phyloP scores from a whole-genome alignment of 2,888 invertebrate species.

The Acleris emargana region DNA sequence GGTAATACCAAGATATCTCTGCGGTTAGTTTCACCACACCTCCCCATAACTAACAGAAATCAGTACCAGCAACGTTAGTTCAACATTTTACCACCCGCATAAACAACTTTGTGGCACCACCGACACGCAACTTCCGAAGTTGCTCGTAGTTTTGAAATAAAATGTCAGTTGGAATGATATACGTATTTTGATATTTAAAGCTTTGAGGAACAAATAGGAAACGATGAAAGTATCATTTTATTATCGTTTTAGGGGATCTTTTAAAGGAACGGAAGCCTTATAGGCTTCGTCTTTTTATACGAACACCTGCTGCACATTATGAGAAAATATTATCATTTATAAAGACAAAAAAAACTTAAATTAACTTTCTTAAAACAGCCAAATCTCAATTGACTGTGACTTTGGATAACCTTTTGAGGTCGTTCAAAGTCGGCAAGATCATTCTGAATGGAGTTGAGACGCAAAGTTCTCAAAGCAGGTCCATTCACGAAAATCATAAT shows the following conservation, averaged over 20 bases:
- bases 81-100: slow-evolving; percentile 29
- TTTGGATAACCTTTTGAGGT: slow-evolving; percentile 8
- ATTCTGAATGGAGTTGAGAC: slow-evolving; percentile 13
- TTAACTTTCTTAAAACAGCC: not conserved
- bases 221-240: slow-evolving; percentile 13
- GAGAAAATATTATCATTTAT: not conserved
- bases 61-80: slow-evolving; percentile 16
- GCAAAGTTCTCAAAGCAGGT: slow-evolving; percentile 19
- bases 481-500: slow-evolving; percentile 33
- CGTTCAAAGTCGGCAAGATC: slow-evolving; percentile 13
- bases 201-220: slow-evolving; percentile 10
- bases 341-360: too few relatives aligned
- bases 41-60: slow-evolving; percentile 10
- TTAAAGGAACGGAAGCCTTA: slow-evolving; percentile 17
- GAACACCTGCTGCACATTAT: slow-evolving; percentile 22
- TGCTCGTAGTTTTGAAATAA: slow-evolving; percentile 61
- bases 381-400: not conserved
- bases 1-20: slow-evolving; percentile 22
- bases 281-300: slow-evolving; percentile 17
- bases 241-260: slow-evolving; percentile 30
- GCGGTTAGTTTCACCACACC: slow-evolving; percentile 15
- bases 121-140: slow-evolving; percentile 53
- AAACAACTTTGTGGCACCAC: slow-evolving; percentile 25
- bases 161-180: slow-evolving; percentile 52
- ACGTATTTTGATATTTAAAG: slow-evolving; percentile 32